Percentiles rank a stretch among this genome's conserved stretches.
phyloP scores from a whole-genome alignment of 2,113 vertebrate species.

The Mormyrus lacerda region DNA sequence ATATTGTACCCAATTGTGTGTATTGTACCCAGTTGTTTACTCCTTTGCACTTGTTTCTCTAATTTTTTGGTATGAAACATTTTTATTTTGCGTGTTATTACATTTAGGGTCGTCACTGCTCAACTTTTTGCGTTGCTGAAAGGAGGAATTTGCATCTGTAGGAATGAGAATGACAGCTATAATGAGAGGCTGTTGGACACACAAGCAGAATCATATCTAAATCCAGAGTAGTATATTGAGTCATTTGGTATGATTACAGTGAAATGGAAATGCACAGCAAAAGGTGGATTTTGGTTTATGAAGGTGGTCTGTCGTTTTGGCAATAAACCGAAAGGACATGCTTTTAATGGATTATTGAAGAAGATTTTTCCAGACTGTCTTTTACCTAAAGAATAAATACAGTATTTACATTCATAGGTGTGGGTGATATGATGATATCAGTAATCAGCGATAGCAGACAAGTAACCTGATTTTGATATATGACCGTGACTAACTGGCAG shows the following conservation, averaged over 20 bases:
- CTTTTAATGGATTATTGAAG: neutral
- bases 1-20: neutral
- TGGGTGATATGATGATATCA: neutral
- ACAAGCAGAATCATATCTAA: neutral
- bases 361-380: neutral
- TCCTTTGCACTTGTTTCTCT: neutral
- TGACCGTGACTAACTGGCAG: neutral
- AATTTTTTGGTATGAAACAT: neutral
- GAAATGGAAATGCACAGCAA: neutral
- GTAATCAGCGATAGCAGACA: neutral
- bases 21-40: too few species aligned
- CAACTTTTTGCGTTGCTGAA: neutral
- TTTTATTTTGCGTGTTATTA: neutral
- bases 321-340: neutral
- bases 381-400: neutral
- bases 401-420: neutral
- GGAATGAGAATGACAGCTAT: neutral
- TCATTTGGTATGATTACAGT: neutral
- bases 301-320: neutral
- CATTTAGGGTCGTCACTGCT: neutral
- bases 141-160: neutral
- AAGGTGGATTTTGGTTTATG: neutral
- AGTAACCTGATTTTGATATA: neutral
- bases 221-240: neutral
- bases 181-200: neutral